Base-by-base conservation (phyloP, 2,113 vertebrate species). In the Semnopithecus entellus region DNA sequence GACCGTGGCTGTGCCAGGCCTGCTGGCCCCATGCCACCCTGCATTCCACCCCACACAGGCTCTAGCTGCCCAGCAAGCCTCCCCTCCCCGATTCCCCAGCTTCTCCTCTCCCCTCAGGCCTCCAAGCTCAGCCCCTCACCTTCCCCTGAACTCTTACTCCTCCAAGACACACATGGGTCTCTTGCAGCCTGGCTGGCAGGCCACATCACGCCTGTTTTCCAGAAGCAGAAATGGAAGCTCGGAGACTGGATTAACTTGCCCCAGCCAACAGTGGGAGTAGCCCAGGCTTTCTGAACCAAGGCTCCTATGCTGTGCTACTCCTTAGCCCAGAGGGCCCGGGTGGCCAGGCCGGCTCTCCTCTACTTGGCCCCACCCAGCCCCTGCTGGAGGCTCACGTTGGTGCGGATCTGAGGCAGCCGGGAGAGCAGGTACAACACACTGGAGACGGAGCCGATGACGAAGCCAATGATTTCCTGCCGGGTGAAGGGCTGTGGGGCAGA, bases 391-490 rank as follows among this genome's bases (percentile, higher is more conserved):
- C 99, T 99, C 98, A 99, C 99, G 1, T 99, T 99, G 5, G 99
- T 99, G 98, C 98, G 98, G 85, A 99, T 99, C 98, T 99, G 99
- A 1, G 99, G 99, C 38, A 99, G 92, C 25, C 99, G 99, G 93
- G 99, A 99, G 70, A 97, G 98, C 88, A 99, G 99, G 98, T 99
- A 99, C 7, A 99, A 98, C 81, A 99, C 50, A 0, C 99, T 99
- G 10, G 99, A 99, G 83, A 99, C 0, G 0, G 99, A 99, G 52
- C 99, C 99, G 0, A 99, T 98, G 50, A 98, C 66, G 23, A 99
- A 99, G 18, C 99, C 99, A 0, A 99, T 35, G 35, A 99, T 99
- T 96, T 99, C 99, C 45, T 98, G 99, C 50, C 97, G 96, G 50
- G 97, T 99, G 98, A 99, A 99, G 23, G 98, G 96, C 99, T 99